Percentiles rank a stretch among this genome's conserved stretches.
These are phyloP conservation scores for Cebus imitator DNA, from an alignment of 2,113 vertebrate genomes.

Conservation along the genomic window DNA sequence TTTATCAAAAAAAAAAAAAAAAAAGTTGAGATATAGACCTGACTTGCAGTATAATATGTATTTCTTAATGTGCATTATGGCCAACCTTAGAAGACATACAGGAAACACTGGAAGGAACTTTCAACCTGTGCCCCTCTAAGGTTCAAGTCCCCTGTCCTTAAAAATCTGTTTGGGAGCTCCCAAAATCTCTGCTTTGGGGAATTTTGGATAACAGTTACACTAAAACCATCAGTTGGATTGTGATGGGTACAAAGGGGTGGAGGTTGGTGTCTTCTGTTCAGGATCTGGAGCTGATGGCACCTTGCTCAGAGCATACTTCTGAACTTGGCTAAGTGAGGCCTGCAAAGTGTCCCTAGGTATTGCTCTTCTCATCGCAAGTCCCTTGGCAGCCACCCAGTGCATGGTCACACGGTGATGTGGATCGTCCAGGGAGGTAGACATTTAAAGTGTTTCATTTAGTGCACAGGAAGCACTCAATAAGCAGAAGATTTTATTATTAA, in stretches of 20 bases:
- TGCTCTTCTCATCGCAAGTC: background rate
- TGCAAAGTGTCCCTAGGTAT: background rate
- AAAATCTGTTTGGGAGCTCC: background rate
- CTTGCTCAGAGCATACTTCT: background rate
- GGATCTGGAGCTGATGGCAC: background rate
- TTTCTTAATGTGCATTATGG: background rate
- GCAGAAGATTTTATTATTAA: background rate
- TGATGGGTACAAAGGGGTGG: background rate
- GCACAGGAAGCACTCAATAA: background rate
- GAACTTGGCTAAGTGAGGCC: background rate
- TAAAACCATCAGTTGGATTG: background rate
- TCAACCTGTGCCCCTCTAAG: background rate
- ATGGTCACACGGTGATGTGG: accelerated
- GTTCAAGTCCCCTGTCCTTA: background rate
- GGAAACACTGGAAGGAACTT: background rate
- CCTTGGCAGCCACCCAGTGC: background rate
- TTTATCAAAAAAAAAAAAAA: background rate
- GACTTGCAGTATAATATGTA: background rate
- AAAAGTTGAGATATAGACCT: background rate
- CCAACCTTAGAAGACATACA: background rate
- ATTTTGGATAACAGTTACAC: background rate
- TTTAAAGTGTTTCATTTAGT: background rate
- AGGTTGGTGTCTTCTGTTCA: background rate
- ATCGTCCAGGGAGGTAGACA: background rate
- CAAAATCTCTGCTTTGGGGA: background rate